Base-by-base conservation (phyloP, 2,797 vertebrate species). In the Pelobates cultripes region DNA sequence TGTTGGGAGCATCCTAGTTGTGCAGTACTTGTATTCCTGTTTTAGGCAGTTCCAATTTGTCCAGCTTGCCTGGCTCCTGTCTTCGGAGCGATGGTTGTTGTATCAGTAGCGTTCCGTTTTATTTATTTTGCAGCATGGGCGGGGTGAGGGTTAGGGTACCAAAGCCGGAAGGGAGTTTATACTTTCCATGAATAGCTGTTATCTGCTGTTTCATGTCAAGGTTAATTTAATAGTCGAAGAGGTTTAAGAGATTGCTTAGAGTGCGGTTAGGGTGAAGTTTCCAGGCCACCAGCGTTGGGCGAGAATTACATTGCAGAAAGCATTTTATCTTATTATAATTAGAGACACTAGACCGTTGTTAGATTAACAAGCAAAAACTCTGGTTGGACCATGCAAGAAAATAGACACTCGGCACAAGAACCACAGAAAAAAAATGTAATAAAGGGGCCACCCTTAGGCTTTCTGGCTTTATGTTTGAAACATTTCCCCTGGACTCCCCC, bases 131-230 rank as follows among this genome's bases (percentile, higher is more conserved):
- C 14, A 57, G 55, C 55, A 12, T 4, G 55, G 55, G 55, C 13
- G 17, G 17, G 17, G 15, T 40, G n/a, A 17, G 61, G 61, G 15
- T 6, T 40, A n/a, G 55, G 61, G 61, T 10, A 14, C 10, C 61
- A 6, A 64, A 64, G 14, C 57, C 57, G 28, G 17, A 3, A 7
- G 9, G 17, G 17, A 17, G 61, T 64, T 28, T 17, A 64, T 17
- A 17, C 61, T 28, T 64, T 64, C 61, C 61, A 4, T 28, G 61
- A 64, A 64, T 64, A 64, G 61, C 61, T 40, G 61, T 64, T 64
- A 7, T 64, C 17, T 17, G 40, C 40, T 40, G 60, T 44, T 75
- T 7, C 14, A 12, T 63, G 73, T 75, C 73, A 75, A 13, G 57
- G n/a, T 7, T 63, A 44, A 74, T 63, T 64, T 63, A 42, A 17